Conservation (phyloP, 2,888 invertebrate genomes). For the Drosophila peninsularis region DNA sequence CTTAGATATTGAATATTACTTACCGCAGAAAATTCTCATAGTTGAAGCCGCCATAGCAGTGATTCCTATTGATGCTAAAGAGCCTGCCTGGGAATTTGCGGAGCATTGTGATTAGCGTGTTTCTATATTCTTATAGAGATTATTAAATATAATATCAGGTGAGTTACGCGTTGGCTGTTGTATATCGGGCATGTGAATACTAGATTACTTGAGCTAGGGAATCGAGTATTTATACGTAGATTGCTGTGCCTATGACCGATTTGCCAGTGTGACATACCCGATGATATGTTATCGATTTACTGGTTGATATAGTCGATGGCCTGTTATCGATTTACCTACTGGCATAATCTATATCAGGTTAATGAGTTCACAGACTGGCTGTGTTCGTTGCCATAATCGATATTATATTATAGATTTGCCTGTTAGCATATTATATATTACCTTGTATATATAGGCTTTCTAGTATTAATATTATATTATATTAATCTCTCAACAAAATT, state of each 20-base stretch:
- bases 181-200: background rate
- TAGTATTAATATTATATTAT: no score
- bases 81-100: no score
- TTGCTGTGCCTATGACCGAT: background rate
- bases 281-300: background rate
- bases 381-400: no score
- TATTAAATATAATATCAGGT: background rate
- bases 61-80: background rate
- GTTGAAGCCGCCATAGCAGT: slow-evolving; percentile 87
- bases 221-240: no score
- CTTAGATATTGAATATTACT: slow-evolving; percentile 15
- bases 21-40: slow-evolving; percentile 93
- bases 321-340: no score
- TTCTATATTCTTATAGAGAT: background rate
- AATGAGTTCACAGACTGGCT: no score
- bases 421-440: no score
- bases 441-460: no score
- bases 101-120: background rate
- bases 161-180: background rate
- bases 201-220: background rate
- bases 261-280: background rate
- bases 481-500: no score
- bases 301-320: background rate
- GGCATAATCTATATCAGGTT: no score
- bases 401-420: no score